Evolutionary conservation across 2,888 invertebrate species (phyloP).

Genomic region (Drosophila multiciliata): DNA sequence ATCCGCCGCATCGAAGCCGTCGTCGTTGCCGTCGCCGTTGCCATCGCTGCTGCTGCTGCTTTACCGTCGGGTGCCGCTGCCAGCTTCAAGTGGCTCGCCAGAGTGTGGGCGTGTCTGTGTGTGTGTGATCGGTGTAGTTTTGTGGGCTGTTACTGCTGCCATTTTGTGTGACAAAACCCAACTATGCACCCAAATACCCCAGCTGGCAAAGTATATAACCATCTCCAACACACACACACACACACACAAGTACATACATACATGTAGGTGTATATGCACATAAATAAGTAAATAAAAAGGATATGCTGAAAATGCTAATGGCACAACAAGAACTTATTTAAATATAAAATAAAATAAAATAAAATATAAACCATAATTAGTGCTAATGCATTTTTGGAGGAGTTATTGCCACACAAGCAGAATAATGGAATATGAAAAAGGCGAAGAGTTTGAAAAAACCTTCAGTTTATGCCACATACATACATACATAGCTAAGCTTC

Average conservation of each 20-base stretch:
- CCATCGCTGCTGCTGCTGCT: slow-evolving; percentile 30
- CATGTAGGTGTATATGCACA: slow-evolving; percentile 6
- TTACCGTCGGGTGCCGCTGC: slow-evolving; percentile 45
- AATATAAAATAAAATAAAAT: slow-evolving; percentile 27
- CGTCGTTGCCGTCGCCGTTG: slow-evolving; percentile 4
- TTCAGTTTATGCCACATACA: slow-evolving; percentile 8
- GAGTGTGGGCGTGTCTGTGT: slow-evolving; percentile 69
- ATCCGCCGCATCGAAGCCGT: slow-evolving; percentile 48
- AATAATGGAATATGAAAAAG: background rate
- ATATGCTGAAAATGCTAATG: slow-evolving; percentile 29
- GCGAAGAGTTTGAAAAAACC: background rate
- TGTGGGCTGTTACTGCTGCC: slow-evolving; percentile 77
- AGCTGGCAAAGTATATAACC: slow-evolving; percentile 20
- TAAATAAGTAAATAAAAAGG: slow-evolving; percentile 19
- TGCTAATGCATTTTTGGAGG: slow-evolving; percentile 44
- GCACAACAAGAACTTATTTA: slow-evolving; percentile 15
- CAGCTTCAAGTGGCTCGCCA: slow-evolving; percentile 66
- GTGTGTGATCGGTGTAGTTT: slow-evolving; percentile 62
- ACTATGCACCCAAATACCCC: slow-evolving; percentile 47
- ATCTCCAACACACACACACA: slow-evolving; percentile 1
- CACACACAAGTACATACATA: slow-evolving; percentile 3
- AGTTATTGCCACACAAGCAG: background rate
- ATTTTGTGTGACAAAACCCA: slow-evolving; percentile 73
- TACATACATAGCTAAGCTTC: background rate
- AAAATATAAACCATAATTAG: slow-evolving; percentile 41